Base-by-base conservation (phyloP, 2,888 invertebrate genomes). In the Norana najaformis region DNA sequence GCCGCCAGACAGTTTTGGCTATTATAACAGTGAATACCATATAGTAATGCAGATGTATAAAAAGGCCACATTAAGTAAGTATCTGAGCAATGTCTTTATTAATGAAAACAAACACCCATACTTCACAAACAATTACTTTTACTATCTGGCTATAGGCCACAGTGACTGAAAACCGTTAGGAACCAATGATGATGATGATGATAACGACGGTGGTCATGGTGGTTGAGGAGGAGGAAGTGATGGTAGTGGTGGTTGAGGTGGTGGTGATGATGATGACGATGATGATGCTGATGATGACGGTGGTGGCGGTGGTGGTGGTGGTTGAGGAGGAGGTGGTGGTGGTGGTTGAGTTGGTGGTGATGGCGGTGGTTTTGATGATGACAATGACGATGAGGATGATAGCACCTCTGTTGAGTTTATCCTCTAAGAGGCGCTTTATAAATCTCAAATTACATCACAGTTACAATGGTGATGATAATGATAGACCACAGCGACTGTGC, bases 251-350 rank as follows among this genome's bases (percentile, higher is more conserved):
- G 23, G 3, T 41, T 11, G 18, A 18, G 41, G 18, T 11, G 41
- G 18, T 41, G 41, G 2, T 41, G 41, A 41, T 2, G 41, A 14
- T 18, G 18, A 41, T 53, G 53, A 53, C 30, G 23, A 53, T 2
- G 53, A 53, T 53, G 53, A 30, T 53, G 53, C 6, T n/a, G 69
- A 69, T 13, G n/a, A n/a, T 69, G 30, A 11, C n/a, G 69, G n/a
- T n/a, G 2, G 13, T n/a, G n/a, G n/a, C n/a, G 3, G 30, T 4
- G 6, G 0, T 69, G 30, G n/a, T 69, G 0, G 1, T 8, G 6
- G n/a, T n/a, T 0, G 1, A 11, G n/a, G 16, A 1, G n/a, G 11
- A 1, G 69, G n/a, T 8, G 69, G n/a, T n/a, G 69, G n/a, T 69
- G 69, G 13, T n/a, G 69, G 11, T 30, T 23, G 11, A 4, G 53